Evolutionary conservation across 1,140 invertebrate genomes (phyloP), one percentile per base, ranked within the genome.

Genomic region (Gyrodactylus bullatarudis): DNA sequence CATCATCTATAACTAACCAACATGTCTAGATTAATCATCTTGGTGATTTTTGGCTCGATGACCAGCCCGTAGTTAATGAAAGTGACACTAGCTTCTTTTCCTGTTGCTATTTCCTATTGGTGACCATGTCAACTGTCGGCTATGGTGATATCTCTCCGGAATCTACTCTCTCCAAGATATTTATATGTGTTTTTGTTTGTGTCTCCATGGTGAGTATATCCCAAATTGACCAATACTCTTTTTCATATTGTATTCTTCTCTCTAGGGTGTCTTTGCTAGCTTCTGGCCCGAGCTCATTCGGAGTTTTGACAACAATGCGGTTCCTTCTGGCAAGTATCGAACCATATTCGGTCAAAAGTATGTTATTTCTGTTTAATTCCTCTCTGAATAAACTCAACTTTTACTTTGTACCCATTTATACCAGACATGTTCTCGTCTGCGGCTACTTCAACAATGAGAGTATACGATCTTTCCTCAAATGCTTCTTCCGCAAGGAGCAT

Each of bases 81-180:
- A 54, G n/a, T n/a, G 24, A 26, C 22, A 25, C 24, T 1, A 71
- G 21, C 20, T 71, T 23, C 24, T 71, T 71, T 71, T 21, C 21
- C 24, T 23, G 70, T 25, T 25, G 21, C 8, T 96, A 96, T 84
- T 95, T 95, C 84, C 85, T 93, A 75, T 92, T 96, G 82, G 91
- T 96, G 77, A 96, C 92, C 78, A 96, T 96, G 91, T 96, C 91
- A 77, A 96, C 92, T 75, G 92, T 96, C 81, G 91, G 91, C 80
- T 95, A 94, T 83, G 91, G 91, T 83, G 91, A 95, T 83, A 89
- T 95, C 79, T 93, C 87, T 84, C 95, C 91, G 84, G 86, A 91
- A 81, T 96, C 92, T 76, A 85, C 93, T 78, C 85, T 95, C 78
- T 91, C 91, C 80, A 85, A 90, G 84, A 89, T 89, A 79, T 95